Conservation (phyloP, 1,140 invertebrate genomes). For the Phortica variegata region DNA sequence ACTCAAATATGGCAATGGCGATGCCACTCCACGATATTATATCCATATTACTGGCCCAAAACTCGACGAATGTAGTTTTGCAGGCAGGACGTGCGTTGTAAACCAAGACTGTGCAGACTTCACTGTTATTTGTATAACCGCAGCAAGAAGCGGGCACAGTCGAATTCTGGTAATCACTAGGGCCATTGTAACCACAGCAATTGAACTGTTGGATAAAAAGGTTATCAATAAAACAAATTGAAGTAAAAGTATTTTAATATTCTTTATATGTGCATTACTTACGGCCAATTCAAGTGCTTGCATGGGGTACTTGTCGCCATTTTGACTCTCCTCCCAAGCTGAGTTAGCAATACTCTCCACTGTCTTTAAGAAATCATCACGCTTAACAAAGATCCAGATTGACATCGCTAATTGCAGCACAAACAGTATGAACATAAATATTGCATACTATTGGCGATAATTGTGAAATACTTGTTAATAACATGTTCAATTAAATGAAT, state of each 20-base stretch:
- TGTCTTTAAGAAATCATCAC: slow-evolving; percentile 51
- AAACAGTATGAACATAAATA: slow-evolving; percentile 65
- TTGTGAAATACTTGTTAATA: neutral
- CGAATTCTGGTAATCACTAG: slow-evolving; percentile 50
- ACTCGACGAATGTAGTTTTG: slow-evolving; percentile 43
- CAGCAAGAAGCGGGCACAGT: slow-evolving; percentile 57
- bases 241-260: neutral
- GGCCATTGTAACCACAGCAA: slow-evolving; percentile 63
- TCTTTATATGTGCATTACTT: too few relatives aligned
- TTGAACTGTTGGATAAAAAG: slow-evolving; percentile 61
- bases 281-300: too few relatives aligned
- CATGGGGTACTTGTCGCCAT: too few relatives aligned
- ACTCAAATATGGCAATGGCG: slow-evolving; percentile 62
- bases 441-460: slow-evolving; percentile 70
- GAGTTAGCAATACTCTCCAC: too few relatives aligned
- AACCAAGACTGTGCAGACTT: slow-evolving; percentile 21
- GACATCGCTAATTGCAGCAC: slow-evolving; percentile 66
- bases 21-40: slow-evolving; percentile 66
- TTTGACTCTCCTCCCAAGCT: too few relatives aligned
- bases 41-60: slow-evolving; percentile 59
- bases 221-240: slow-evolving; percentile 5
- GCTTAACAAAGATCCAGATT: slow-evolving; percentile 62
- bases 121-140: slow-evolving; percentile 36
- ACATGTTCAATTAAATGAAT: neutral
- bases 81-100: slow-evolving; percentile 58